A percentile compares a stretch with the other conserved stretches of the same genome.
Evolutionary conservation across 2,888 invertebrate genomes (phyloP).

Genomic region (Napeogenes sylphis): DNA sequence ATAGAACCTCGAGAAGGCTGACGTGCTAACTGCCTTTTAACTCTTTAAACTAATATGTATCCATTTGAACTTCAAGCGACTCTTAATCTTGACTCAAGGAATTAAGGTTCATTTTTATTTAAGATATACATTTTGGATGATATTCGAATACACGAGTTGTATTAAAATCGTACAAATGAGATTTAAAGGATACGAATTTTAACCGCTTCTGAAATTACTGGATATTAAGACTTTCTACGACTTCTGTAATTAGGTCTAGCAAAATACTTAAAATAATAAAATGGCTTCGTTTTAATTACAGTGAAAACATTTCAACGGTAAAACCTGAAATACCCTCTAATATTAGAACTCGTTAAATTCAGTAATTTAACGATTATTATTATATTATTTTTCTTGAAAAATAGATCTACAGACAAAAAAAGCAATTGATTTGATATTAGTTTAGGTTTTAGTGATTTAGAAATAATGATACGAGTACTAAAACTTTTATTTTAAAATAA

Average conservation of each 20-base stretch:
- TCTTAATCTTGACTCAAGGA: neutral
- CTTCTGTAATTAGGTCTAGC: neutral
- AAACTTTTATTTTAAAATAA: too few relatives aligned
- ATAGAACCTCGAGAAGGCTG: slow-evolving; percentile 28
- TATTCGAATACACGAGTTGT: slow-evolving; percentile 1
- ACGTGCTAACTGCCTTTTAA: slow-evolving; percentile 43
- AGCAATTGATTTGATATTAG: too few relatives aligned
- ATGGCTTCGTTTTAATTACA: too few relatives aligned
- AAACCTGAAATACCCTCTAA: too few relatives aligned
- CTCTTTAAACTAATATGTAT: slow-evolving; percentile 15
- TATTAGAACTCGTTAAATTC: too few relatives aligned
- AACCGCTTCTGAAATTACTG: neutral
- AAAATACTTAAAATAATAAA: too few relatives aligned
- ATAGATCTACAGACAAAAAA: too few relatives aligned
- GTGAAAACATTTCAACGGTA: too few relatives aligned
- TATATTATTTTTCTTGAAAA: too few relatives aligned
- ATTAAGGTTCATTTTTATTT: neutral
- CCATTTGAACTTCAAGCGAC: neutral
- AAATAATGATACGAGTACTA: too few relatives aligned
- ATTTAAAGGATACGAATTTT: neutral
- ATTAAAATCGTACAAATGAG: slow-evolving; percentile 5
- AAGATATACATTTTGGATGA: neutral
- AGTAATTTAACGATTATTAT: too few relatives aligned
- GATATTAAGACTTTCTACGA: neutral
- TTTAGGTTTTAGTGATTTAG: too few relatives aligned